These are phyloP conservation scores for Rhinoraja longicauda DNA, from an alignment of 2,797 vertebrate species.

Conservation along the genomic window DNA sequence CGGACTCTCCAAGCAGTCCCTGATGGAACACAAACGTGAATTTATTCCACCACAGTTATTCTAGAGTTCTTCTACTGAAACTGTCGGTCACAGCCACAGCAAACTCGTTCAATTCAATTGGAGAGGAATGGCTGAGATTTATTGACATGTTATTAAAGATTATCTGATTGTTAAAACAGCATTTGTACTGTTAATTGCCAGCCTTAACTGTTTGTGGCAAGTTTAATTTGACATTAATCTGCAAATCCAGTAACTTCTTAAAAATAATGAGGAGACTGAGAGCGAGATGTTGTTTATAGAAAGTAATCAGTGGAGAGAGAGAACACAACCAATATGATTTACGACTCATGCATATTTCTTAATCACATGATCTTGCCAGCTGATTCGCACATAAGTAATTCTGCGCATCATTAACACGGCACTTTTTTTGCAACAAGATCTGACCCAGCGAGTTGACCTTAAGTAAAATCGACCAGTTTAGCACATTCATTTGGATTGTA, in stretches of 20 bases:
- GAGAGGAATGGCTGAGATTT: no score
- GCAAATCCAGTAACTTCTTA: neutral
- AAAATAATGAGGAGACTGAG: neutral
- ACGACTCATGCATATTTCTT: neutral
- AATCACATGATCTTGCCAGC: neutral
- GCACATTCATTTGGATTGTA: neutral
- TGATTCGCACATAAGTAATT: neutral
- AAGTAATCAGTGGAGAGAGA: neutral
- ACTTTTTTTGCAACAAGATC: neutral
- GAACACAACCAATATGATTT: neutral
- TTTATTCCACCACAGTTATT: no score
- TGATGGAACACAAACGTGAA: no score
- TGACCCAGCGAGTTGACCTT: neutral
- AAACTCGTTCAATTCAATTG: no score
- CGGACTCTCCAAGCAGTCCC: no score
- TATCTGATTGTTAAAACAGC: neutral
- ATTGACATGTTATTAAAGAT: neutral
- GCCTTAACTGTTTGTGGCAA: neutral
- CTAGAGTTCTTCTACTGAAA: no score
- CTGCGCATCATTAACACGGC: neutral
- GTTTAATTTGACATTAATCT: neutral
- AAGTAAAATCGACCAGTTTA: neutral
- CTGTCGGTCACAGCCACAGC: no score
- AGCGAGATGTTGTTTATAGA: neutral
- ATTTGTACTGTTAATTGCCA: neutral